phyloP scores from a whole-genome alignment of 2,888 invertebrate species.

The Plagodis dolabraria region DNA sequence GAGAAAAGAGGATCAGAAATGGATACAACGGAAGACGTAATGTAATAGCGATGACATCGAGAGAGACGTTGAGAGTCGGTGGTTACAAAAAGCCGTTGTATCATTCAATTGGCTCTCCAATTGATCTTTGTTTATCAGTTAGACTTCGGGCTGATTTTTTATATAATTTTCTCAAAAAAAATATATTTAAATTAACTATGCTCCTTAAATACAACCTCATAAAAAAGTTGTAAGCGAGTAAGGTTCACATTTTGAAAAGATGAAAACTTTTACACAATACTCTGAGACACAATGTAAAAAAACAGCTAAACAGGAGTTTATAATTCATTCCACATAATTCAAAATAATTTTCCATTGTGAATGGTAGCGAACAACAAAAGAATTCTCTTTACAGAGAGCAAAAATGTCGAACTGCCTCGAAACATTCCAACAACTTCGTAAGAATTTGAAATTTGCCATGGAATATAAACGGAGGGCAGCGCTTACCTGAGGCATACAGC shows the following conservation, averaged over 20 bases:
- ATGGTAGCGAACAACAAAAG: constrained; percentile 55
- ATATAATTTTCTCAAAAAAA: too few relatives aligned
- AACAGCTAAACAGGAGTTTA: constrained; percentile 22
- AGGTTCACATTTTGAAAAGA: constrained; percentile 15
- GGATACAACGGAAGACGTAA: too few relatives aligned
- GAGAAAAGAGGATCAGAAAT: too few relatives aligned
- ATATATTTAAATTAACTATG: too few relatives aligned
- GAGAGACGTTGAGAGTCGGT: too few relatives aligned
- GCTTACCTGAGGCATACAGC: constrained; percentile 31
- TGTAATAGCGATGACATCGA: too few relatives aligned
- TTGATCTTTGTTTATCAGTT: too few relatives aligned
- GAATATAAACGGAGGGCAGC: constrained; percentile 47
- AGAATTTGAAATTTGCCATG: constrained; percentile 63
- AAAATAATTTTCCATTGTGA: constrained; percentile 47
- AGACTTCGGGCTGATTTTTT: too few relatives aligned
- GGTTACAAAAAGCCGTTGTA: too few relatives aligned
- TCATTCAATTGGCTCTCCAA: too few relatives aligned
- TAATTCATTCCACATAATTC: constrained; percentile 40
- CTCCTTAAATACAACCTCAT: neutral
- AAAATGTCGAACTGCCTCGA: constrained; percentile 60
- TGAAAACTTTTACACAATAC: constrained; percentile 17
- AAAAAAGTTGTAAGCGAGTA: constrained; percentile 8
- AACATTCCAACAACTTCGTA: constrained; percentile 61
- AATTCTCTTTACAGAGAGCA: constrained; percentile 56
- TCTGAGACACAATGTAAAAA: constrained; percentile 17